Conservation (phyloP, 2,888 invertebrate genomes). For the Stenodema calcarata region DNA sequence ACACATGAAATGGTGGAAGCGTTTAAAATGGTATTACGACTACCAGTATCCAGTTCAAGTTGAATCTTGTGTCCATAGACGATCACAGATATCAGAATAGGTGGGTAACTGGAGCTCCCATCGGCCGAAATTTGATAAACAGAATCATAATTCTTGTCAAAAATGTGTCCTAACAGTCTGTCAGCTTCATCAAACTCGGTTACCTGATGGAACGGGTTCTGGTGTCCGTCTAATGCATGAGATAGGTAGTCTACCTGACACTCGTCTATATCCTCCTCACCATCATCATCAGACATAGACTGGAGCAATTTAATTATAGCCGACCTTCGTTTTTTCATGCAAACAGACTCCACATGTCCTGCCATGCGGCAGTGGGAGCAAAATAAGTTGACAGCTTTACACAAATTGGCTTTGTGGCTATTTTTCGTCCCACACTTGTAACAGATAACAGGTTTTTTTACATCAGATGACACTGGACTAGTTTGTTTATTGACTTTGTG, state of each 20-base stretch:
- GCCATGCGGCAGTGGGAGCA: background rate
- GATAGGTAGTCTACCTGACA: background rate
- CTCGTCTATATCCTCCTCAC: background rate
- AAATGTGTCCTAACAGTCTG: background rate
- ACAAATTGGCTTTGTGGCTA: background rate
- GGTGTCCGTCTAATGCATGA: background rate
- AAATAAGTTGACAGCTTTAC: constrained; percentile 1
- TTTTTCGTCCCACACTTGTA: background rate
- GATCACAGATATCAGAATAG: background rate
- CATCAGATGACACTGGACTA: background rate
- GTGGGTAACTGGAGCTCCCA: background rate
- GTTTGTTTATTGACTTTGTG: background rate
- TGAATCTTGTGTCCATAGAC: background rate
- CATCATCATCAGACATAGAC: background rate
- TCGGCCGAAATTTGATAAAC: background rate
- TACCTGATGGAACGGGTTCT: constrained; percentile 13
- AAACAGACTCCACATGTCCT: background rate
- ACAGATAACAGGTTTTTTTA: background rate
- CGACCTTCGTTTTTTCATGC: background rate
- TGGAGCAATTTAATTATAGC: background rate
- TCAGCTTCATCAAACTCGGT: background rate
- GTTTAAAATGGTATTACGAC: background rate
- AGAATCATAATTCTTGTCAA: background rate
- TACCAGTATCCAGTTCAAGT: constrained; percentile 6
- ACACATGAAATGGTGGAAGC: background rate